These are phyloP conservation scores for Acrocyrtus sp. DNA, from an alignment of 2,888 invertebrate genomes.

Conservation along the genomic window DNA sequence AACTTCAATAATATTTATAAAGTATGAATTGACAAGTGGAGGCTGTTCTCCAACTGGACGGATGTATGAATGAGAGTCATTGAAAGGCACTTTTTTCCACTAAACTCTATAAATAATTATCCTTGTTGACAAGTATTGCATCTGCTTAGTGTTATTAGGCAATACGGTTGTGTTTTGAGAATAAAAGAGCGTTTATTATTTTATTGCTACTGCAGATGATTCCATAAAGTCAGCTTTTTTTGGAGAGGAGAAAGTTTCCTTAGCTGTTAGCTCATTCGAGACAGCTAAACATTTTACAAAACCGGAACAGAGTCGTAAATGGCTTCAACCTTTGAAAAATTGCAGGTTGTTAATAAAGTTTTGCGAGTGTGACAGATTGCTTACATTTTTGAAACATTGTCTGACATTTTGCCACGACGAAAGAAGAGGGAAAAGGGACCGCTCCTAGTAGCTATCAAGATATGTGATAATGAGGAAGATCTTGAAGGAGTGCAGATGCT, in stretches of 20 bases:
- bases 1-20: conserved; percentile 36
- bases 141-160: conserved; percentile 32
- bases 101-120: conserved; percentile 44
- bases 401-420: conserved; percentile 28
- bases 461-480: conserved; percentile 36
- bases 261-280: no score
- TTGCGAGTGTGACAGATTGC: conserved; percentile 43
- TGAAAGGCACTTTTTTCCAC: conserved; percentile 35
- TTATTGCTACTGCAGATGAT: conserved; percentile 21
- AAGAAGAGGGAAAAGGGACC: conserved; percentile 28
- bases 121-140: conserved; percentile 29
- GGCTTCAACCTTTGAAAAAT: conserved; percentile 17
- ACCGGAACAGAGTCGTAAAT: no score
- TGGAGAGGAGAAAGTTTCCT: no score
- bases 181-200: conserved; percentile 14
- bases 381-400: conserved; percentile 39
- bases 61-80: conserved; percentile 5
- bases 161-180: conserved; percentile 24
- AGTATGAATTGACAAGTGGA: neutral
- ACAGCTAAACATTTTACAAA: no score
- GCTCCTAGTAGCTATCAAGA: conserved; percentile 21
- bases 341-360: conserved; percentile 36
- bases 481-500: conserved; percentile 25
- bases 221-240: neutral
- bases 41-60: no score